phyloP scores from a whole-genome alignment of 2,113 vertebrate species.

The Mus spicilegus region DNA sequence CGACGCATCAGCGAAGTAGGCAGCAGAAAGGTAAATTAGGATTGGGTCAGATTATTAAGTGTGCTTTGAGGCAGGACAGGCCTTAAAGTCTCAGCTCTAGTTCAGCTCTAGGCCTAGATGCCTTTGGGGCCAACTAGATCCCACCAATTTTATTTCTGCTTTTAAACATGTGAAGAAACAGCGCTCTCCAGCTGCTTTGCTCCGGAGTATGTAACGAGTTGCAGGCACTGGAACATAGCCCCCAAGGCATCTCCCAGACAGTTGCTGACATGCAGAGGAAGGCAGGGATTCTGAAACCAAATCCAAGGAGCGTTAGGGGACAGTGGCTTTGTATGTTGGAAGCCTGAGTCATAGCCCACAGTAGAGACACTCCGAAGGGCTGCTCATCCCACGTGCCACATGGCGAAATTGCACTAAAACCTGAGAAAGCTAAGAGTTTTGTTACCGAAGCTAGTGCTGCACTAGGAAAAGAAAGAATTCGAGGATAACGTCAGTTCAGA shows the following conservation, averaged over 20 bases:
- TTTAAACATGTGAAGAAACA: not conserved
- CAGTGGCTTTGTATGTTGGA: not conserved
- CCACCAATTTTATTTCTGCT: not conserved
- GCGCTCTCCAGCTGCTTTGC: not conserved
- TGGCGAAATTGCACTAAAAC: not conserved
- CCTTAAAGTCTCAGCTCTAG: not conserved
- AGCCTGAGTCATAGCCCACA: not conserved
- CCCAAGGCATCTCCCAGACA: not conserved
- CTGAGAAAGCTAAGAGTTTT: slow-evolving; percentile 17
- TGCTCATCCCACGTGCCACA: not conserved
- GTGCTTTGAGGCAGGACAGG: not conserved
- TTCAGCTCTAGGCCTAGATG: not conserved
- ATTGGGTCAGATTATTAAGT: not conserved
- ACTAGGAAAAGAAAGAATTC: not conserved
- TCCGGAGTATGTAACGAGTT: not conserved
- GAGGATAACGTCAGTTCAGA: not conserved
- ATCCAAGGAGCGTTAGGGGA: not conserved
- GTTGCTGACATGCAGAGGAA: not conserved
- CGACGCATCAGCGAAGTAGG: not conserved
- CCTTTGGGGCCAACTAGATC: not conserved
- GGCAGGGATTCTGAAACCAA: not conserved
- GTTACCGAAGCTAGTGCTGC: not conserved
- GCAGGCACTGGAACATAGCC: not conserved
- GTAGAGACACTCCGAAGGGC: not conserved
- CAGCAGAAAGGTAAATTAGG: not conserved